These are phyloP conservation scores for Microcebus lehilahytsara DNA, from an alignment of 2,113 vertebrate species.

Conservation along the genomic window DNA sequence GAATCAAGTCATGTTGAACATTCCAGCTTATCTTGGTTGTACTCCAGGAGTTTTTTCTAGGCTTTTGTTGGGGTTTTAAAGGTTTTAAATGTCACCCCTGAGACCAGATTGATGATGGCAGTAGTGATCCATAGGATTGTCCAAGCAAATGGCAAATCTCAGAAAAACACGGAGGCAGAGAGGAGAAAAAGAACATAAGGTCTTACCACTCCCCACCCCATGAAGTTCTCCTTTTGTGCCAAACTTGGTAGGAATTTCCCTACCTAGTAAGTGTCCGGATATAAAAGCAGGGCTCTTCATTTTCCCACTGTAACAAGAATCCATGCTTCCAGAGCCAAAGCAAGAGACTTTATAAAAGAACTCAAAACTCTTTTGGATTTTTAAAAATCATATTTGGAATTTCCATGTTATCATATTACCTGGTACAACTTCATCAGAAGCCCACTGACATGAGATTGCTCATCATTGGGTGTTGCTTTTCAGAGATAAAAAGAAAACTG, in stretches of 20 bases:
- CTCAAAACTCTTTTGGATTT: neutral
- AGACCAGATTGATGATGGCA: neutral
- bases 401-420: neutral
- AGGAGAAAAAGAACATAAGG: neutral
- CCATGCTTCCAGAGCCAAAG: neutral
- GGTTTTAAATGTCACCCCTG: neutral
- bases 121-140: neutral
- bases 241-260: neutral
- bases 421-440: neutral
- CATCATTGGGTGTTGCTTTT: neutral
- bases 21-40: neutral
- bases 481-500: neutral
- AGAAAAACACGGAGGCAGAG: neutral
- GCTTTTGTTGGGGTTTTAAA: neutral
- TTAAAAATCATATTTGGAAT: neutral
- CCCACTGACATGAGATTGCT: neutral
- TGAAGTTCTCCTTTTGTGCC: neutral
- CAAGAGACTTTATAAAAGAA: neutral
- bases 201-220: too few species aligned
- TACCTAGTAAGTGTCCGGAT: neutral
- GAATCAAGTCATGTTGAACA: neutral
- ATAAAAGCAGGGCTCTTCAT: neutral
- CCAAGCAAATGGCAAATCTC: constrained; percentile 27
- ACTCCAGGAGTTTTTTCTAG: constrained; percentile 9
- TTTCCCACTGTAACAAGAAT: neutral